These are phyloP conservation scores for Macquaria australasica DNA, from an alignment of 2,113 vertebrate species.

Conservation along the genomic window DNA sequence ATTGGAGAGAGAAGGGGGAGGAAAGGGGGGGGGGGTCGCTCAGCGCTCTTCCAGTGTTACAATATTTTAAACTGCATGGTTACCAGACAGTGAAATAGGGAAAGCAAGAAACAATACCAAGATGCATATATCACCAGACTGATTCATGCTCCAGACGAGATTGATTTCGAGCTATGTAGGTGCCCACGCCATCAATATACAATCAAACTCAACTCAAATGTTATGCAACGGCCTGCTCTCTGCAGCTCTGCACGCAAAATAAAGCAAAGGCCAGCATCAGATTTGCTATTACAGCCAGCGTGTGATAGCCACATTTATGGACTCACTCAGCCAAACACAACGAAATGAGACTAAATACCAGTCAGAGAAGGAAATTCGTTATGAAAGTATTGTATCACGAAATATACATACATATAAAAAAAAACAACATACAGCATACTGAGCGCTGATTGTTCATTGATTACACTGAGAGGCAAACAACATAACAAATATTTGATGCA, in stretches of 20 bases:
- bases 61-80: conserved; percentile 74
- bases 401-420: conserved; percentile 15
- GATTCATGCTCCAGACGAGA: conserved; percentile 86
- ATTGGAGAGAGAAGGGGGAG: conserved; percentile 24
- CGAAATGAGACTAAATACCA: conserved; percentile 20
- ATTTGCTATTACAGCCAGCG: conserved; percentile 55
- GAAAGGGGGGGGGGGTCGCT: background rate
- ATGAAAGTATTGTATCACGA: conserved; percentile 36
- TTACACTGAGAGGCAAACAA: conserved; percentile 77
- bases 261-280: conserved; percentile 66
- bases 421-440: conserved; percentile 46
- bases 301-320: conserved; percentile 51
- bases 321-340: conserved; percentile 51
- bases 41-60: conserved; percentile 46
- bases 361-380: conserved; percentile 41
- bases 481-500: conserved; percentile 80
- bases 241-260: conserved; percentile 79
- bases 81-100: conserved; percentile 73
- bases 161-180: conserved; percentile 84
- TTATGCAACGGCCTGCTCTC: conserved; percentile 85
- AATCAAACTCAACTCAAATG: conserved; percentile 86
- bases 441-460: conserved; percentile 72
- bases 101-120: conserved; percentile 84
- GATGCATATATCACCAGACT: conserved; percentile 81
- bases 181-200: conserved; percentile 87